These are phyloP conservation scores for Mus spicilegus DNA, from an alignment of 2,113 vertebrate species.

Conservation along the genomic window DNA sequence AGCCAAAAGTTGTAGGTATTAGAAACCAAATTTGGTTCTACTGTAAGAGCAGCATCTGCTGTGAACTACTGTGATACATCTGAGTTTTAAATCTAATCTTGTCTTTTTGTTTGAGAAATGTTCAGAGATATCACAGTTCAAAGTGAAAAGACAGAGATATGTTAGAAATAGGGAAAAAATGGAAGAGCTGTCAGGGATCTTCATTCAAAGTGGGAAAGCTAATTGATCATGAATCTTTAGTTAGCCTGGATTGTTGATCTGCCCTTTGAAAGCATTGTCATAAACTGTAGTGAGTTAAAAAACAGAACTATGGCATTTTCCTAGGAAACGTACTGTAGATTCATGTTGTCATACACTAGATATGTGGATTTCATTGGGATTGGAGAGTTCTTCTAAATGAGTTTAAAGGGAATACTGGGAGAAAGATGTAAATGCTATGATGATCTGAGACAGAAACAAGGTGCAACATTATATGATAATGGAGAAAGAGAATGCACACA, in stretches of 20 bases:
- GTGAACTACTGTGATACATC: too few relatives aligned
- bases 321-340: not conserved
- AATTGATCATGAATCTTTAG: not conserved
- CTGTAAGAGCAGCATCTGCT: not conserved
- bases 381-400: not conserved
- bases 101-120: constrained; percentile 29
- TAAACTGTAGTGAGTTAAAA: not conserved
- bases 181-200: not conserved
- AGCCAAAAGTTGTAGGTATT: not conserved
- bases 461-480: not conserved
- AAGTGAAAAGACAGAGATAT: not conserved
- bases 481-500: not conserved
- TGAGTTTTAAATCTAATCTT: not conserved
- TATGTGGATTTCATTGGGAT: not conserved
- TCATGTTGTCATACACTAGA: not conserved
- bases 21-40: not conserved
- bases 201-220: not conserved
- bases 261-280: not conserved
- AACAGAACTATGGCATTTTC: not conserved
- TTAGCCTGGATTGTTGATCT: not conserved
- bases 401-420: not conserved
- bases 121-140: not conserved
- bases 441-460: not conserved
- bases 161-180: not conserved
- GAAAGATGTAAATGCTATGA: not conserved